Base-by-base conservation (phyloP, 2,888 invertebrate species). In the Pandemis heparana region DNA sequence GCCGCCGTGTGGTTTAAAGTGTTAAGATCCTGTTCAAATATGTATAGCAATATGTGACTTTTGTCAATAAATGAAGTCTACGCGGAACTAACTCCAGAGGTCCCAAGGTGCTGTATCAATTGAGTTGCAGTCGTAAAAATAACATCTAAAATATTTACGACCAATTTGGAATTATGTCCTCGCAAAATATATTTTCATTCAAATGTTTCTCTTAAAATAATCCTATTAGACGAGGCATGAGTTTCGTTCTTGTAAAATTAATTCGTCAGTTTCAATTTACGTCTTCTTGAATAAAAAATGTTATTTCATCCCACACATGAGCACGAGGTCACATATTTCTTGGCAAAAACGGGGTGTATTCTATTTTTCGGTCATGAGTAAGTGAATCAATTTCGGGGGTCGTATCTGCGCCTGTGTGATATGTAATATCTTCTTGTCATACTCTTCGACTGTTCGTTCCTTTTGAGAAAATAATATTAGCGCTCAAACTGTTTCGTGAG, bases 181-280 rank as follows among this genome's bases (percentile, higher is more conserved):
- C 62, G 16, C 61, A 41, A 41, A 23, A 70, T 39, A 39, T 32
- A 32, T 16, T 56, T 63, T 56, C 53, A 51, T 43, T 63, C 32
- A 8, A n/a, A 56, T 43, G 51, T 41, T 9, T 61, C 69, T 7
- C 62, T 70, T 70, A 43, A 62, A 56, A 63, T 68, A 68, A 68
- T 43, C 67, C 32, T 68, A 60, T 68, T n/a, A 32, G 46, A 68
- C 53, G 46, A 61, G 10, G 7, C 38, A 14, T 7, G 53, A 10
- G 23, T 41, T 4, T 23, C 10, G 14, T n/a, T 56, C 46, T 10
- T 38, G 51, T 51, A 66, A 62, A 74, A 74, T 70, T 43, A 64
- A 74, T 70, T 70, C 65, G 61, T 70, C 64, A 66, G 41, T 74
- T 70, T 66, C 70, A 74, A 74, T 74, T 66, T 70, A 39, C 43